Percentiles rank a stretch among this genome's conserved stretches.
Evolutionary conservation across 2,113 vertebrate genomes (phyloP).

Genomic region (Rissa tridactyla): DNA sequence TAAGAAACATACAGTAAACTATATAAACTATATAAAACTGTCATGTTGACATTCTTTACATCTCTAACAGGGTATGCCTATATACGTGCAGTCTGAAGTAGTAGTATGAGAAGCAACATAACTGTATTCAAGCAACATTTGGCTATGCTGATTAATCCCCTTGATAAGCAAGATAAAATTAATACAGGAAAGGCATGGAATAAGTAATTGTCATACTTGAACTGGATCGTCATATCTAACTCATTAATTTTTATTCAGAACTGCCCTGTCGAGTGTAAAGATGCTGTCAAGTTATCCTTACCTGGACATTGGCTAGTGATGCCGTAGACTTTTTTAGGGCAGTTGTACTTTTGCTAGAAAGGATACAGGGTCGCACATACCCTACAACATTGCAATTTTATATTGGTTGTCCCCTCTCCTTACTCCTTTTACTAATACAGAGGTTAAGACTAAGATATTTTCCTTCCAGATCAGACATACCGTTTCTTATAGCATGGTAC

Average conservation of each 20-base stretch:
- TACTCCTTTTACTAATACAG: not conserved
- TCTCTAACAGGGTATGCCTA: not conserved
- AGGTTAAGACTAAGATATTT: not conserved
- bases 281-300: not conserved
- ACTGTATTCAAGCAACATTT: not conserved
- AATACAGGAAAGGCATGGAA: not conserved
- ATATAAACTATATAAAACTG: not conserved
- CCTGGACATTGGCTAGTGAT: not conserved
- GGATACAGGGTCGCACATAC: not conserved
- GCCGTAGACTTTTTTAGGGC: not conserved
- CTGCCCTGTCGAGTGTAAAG: not conserved
- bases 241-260: not conserved
- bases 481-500: not conserved
- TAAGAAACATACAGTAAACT: not conserved
- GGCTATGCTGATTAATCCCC: slow-evolving; percentile 16
- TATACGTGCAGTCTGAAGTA: not conserved
- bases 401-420: not conserved
- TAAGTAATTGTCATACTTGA: not conserved
- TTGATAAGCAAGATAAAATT: slow-evolving; percentile 21
- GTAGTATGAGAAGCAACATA: not conserved
- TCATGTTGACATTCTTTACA: not conserved
- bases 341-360: not conserved
- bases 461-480: not conserved
- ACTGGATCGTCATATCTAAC: not conserved
- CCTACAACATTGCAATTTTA: not conserved